Evolutionary conservation across 2,888 invertebrate genomes (phyloP).

Genomic region (Scrobipalpa atriplicella): DNA sequence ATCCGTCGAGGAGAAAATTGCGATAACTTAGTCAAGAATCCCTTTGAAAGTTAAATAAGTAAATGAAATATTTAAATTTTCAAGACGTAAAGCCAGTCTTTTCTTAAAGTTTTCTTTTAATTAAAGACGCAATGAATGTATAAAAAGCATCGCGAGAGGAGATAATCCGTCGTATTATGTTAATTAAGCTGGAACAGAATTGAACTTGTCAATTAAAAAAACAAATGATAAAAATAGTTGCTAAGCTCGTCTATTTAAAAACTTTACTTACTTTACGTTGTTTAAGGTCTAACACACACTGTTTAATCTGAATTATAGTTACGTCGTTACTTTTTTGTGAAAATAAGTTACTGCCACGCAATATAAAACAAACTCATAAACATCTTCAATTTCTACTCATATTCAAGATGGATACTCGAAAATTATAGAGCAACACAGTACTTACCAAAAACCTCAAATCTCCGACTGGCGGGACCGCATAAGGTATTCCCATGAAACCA

Average conservation of each 20-base stretch:
- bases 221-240: too few relatives aligned
- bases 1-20: conserved; percentile 22
- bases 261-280: not conserved
- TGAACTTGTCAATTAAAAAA: too few relatives aligned
- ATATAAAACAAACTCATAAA: too few relatives aligned
- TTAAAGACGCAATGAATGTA: conserved; percentile 7
- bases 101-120: conserved; percentile 21
- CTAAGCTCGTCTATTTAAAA: too few relatives aligned
- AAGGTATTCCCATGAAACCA: conserved; percentile 74
- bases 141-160: not conserved
- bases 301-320: too few relatives aligned
- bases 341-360: too few relatives aligned
- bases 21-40: conserved; percentile 21
- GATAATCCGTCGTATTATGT: not conserved
- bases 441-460: conserved; percentile 70
- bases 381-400: too few relatives aligned
- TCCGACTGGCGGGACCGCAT: conserved; percentile 65
- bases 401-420: not conserved
- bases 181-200: not conserved
- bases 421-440: not conserved
- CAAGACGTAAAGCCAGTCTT: not conserved
- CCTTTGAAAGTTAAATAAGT: conserved; percentile 17
- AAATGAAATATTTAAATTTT: conserved; percentile 19
- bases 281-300: too few relatives aligned
- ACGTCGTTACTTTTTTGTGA: too few relatives aligned